Base-by-base conservation (phyloP, 2,113 vertebrate genomes). In the Aplodontia rufa region DNA sequence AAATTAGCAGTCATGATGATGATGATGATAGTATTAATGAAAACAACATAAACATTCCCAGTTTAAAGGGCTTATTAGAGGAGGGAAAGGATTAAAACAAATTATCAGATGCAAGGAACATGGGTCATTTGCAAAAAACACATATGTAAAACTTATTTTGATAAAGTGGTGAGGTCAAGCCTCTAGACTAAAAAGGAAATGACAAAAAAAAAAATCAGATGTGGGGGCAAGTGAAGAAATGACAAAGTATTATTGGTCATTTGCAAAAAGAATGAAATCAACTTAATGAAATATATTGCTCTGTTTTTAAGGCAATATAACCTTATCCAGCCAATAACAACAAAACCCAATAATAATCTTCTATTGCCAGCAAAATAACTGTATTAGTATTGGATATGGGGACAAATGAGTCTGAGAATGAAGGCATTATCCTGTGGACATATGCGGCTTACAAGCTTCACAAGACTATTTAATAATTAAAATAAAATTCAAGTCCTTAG, bases 51-150 rank as follows among this genome's bases (percentile, higher is more conserved):
- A 19, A 64, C 45, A 75, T 87, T 26, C 58, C 11, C 55, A 81
- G 30, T 76, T 95, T 90, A 92, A 95, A 35, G 49, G 53, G n/a
- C 8, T 92, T 85, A 60, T 76, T 83, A 72, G 85, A 8, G 80
- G 81, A 81, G n/a, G n/a, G 30, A 89, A 83, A 85, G 4, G 20
- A 62, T 69, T 88, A 71, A 92, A 95, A 78, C 24, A 35, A 12
- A 53, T 40, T 79, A 87, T 40, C 13, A 89, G 91, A 87, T 3
- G 26, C 13, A 51, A 91, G n/a, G 35, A 87, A 92, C 28, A 5
- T 58, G 12, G 42, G 6, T 35, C 62, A 71, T 75, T 94, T 1
- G 8, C 32, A 74, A 24, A 47, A 55, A 92, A 47, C 2, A 35
- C 69, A 24, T 51, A 86, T n/a, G 22, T 84, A 37, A 95, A 90